Evolutionary conservation across 2,113 vertebrate species (phyloP), one percentile per base, ranked within the genome.

Genomic region (Coryphaenoides rupestris): DNA sequence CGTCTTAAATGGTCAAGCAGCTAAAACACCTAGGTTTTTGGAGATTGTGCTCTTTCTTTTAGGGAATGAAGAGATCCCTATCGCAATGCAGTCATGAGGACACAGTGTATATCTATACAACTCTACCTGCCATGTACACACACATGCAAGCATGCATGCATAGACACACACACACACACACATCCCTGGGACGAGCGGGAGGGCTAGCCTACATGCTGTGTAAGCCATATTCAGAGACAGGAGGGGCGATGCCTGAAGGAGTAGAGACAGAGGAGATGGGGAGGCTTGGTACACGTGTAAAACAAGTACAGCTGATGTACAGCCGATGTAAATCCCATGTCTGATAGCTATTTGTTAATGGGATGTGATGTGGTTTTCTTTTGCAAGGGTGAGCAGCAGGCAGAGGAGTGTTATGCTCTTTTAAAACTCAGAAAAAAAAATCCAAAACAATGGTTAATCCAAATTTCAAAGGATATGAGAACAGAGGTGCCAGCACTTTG

Each of bases 291-390:
- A 33, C 16, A 33, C 19, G 66, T 14, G 47, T 7, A 50, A 78
- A 63, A 79, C 55, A 82, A 70, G 73, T 71, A 76, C 67, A 79
- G 72, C 83, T 75, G 70, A 70, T 65, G n/a, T n/a, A n/a, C n/a
- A n/a, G n/a, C n/a, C n/a, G n/a, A n/a, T n/a, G 80, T 81, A 73
- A 78, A 88, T 86, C 58, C 59, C 59, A 60, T 55, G 6, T 90
- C 78, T 75, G 65, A 84, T 86, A 75, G 73, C 79, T 76, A 76
- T 85, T 82, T 84, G 77, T 82, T 83, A 81, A 84, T 77, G 74
- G 73, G 75, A 77, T n/a, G 47, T 50, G 47, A n/a, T n/a, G 16
- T n/a, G 16, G 47, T n/a, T 40, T 40, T 40, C 33, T 12, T 40
- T 17, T 3, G 47, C n/a, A 17, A 6, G 47, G 47, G 15, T n/a